These are phyloP conservation scores for Teleopsis dalmanni DNA, from an alignment of 1,140 invertebrate species.

Conservation along the genomic window DNA sequence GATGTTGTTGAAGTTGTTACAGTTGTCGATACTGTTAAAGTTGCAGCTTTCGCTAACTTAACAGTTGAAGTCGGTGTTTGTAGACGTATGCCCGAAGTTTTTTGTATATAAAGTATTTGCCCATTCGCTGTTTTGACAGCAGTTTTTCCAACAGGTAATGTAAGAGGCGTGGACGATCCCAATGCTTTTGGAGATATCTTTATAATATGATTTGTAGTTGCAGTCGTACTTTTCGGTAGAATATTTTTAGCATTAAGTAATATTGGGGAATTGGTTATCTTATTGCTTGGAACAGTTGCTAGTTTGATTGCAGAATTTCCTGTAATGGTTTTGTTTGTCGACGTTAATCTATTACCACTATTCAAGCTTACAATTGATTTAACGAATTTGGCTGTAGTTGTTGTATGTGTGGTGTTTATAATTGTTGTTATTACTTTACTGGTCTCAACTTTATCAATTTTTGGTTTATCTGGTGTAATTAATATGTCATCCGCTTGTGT, in stretches of 20 bases:
- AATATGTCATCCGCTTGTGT: background rate
- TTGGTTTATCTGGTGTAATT: background rate
- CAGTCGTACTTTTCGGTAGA: conserved; percentile 2
- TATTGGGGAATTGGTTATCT: no score
- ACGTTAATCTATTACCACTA: no score
- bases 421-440: conserved; percentile 16
- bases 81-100: no score
- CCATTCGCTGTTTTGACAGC: conserved; percentile 13
- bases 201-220: background rate
- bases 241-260: no score
- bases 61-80: no score
- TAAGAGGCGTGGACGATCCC: background rate
- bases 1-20: background rate
- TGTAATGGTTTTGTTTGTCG: background rate
- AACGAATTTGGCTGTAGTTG: background rate
- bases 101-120: conserved; percentile 15
- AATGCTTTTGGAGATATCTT: background rate
- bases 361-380: no score
- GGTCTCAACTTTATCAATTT: conserved; percentile 16
- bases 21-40: background rate
- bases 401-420: background rate
- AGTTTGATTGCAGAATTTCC: background rate
- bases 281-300: background rate
- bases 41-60: no score
- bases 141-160: conserved; percentile 4